Evolutionary conservation across 2,888 invertebrate species (phyloP), one percentile per base, ranked within the genome.

Genomic region (Aphodius granarius): DNA sequence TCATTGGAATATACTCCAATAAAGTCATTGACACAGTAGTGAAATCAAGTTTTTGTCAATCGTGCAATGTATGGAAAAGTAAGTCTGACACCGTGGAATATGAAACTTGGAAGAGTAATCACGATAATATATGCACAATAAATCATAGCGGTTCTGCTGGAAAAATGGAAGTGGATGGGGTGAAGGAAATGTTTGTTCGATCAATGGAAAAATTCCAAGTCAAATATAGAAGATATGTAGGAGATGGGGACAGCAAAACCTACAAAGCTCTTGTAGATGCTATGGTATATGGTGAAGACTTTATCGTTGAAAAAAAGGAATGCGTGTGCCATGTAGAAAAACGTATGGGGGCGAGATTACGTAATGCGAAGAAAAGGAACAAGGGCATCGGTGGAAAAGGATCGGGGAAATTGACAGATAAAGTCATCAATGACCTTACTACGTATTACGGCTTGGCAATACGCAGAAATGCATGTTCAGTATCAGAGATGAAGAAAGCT

Each of bases 131-230:
- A n/a, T 80, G 81, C 71, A n/a, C 9, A 18, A 77, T 77, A 9
- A 80, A 80, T 75, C 79, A 79, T 65, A 13, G 72, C 18, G 78
- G 79, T 43, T n/a, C n/a, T n/a, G n/a, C n/a, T n/a, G n/a, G n/a
- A n/a, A n/a, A 81, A 64, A 79, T 81, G 79, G 71, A 78, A 66
- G 77, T 79, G 15, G 78, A 77, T 18, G 74, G 71, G 2, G 22
- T 77, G 2, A 22, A 72, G 5, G 77, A 77, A n/a, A n/a, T n/a
- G n/a, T n/a, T n/a, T n/a, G n/a, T n/a, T n/a, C n/a, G n/a, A n/a
- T n/a, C n/a, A n/a, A n/a, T n/a, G n/a, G n/a, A n/a, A n/a, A n/a
- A n/a, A n/a, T n/a, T n/a, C n/a, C n/a, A n/a, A n/a, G n/a, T n/a
- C n/a, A n/a, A n/a, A n/a, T n/a, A n/a, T n/a, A n/a, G n/a, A n/a